phyloP scores from a whole-genome alignment of 2,113 vertebrate species.

The Willisornis vidua region DNA sequence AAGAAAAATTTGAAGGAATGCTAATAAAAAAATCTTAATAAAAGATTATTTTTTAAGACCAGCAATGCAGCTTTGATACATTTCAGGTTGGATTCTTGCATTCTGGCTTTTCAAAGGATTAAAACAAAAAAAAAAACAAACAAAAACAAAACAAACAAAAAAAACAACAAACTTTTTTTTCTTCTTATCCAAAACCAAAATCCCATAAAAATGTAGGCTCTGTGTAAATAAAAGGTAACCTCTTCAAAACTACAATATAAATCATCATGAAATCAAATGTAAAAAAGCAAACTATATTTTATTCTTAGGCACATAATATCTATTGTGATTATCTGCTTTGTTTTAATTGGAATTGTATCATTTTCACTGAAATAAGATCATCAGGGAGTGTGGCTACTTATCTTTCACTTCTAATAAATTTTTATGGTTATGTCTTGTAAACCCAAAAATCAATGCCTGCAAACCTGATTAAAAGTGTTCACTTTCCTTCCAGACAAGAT shows the following conservation, averaged over 20 bases:
- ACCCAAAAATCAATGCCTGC: not conserved
- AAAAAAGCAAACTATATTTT: not conserved
- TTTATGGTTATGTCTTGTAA: not conserved
- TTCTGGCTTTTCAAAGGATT: not conserved
- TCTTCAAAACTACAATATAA: not conserved
- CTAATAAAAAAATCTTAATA: not conserved
- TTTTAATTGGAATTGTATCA: not conserved
- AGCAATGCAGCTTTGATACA: not conserved
- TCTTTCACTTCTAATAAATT: not conserved
- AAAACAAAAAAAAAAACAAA: not conserved
- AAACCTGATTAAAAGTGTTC: not conserved
- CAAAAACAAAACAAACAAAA: not conserved
- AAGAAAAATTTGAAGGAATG: not conserved
- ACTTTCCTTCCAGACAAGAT: not conserved
- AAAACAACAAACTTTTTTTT: not conserved
- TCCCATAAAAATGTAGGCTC: not conserved
- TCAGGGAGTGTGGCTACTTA: not conserved
- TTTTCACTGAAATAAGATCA: not conserved
- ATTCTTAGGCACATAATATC: not conserved
- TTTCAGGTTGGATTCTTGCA: not conserved
- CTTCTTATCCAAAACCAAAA: not conserved
- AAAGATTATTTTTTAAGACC: not conserved
- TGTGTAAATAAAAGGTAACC: not conserved
- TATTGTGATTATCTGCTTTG: not conserved
- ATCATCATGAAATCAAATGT: not conserved